Evolutionary conservation across 2,797 vertebrate genomes (phyloP).

Genomic region (Rallus crepitans): DNA sequence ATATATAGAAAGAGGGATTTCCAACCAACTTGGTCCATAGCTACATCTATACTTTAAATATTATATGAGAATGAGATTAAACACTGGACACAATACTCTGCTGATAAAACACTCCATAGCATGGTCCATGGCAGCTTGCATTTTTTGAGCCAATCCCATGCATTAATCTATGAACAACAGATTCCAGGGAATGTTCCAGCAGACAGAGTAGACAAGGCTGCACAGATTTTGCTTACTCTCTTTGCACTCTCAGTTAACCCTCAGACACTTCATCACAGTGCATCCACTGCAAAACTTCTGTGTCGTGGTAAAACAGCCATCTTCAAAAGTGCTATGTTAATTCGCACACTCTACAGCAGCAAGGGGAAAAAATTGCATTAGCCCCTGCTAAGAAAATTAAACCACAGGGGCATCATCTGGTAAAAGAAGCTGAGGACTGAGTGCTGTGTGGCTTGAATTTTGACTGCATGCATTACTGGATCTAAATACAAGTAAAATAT

Average conservation of each 20-base stretch:
- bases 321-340: background rate
- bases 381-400: background rate
- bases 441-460: background rate
- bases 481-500: background rate
- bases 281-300: background rate
- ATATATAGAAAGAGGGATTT: background rate
- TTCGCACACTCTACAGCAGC: background rate
- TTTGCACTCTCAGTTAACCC: background rate
- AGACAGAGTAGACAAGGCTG: background rate
- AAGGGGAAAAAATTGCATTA: background rate
- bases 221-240: background rate
- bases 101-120: background rate
- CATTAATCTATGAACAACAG: background rate
- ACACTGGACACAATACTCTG: background rate
- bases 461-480: background rate
- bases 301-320: background rate
- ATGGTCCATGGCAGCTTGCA: accelerated
- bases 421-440: background rate
- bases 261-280: background rate
- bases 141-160: background rate
- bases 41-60: background rate
- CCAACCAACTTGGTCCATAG: background rate
- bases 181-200: background rate
- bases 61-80: background rate
- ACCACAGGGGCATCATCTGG: background rate